These are phyloP conservation scores for Lepidothrix coronata DNA, from an alignment of 2,113 vertebrate genomes.

Conservation along the genomic window DNA sequence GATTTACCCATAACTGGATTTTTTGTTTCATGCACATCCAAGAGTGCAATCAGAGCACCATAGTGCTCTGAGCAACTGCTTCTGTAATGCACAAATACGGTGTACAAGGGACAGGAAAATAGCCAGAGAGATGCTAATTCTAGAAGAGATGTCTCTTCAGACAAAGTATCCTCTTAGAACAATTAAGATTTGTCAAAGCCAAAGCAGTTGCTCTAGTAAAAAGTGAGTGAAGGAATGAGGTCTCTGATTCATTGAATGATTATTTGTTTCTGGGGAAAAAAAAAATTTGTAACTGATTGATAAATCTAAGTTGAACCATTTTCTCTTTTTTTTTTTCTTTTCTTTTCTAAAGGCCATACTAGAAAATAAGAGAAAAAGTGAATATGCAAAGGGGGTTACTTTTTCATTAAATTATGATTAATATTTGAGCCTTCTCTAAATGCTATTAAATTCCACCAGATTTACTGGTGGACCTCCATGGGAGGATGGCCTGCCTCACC, in stretches of 20 bases:
- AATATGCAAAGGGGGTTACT: not conserved
- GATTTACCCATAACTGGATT: not conserved
- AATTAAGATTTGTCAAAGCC: not conserved
- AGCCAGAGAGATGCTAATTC: not conserved
- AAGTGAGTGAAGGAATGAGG: not conserved
- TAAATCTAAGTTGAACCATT: not conserved
- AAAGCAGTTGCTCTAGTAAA: not conserved
- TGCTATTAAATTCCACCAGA: not conserved
- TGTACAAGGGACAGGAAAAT: not conserved
- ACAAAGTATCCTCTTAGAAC: not conserved
- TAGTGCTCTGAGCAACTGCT: not conserved
- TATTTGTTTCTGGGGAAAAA: not conserved
- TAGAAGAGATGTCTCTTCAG: not conserved
- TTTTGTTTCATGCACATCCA: not conserved
- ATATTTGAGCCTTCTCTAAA: not conserved
- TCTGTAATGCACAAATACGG: not conserved
- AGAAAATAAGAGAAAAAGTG: not conserved
- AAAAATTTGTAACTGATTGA: not conserved
- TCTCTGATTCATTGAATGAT: not conserved
- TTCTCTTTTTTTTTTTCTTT: too few relatives aligned
- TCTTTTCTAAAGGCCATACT: not conserved
- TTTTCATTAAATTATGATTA: not conserved
- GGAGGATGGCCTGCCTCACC: not conserved
- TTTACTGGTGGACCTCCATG: not conserved
- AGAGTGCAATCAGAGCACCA: not conserved